Conservation (phyloP, 2,113 vertebrate genomes). For the Raphicerus campestris region DNA sequence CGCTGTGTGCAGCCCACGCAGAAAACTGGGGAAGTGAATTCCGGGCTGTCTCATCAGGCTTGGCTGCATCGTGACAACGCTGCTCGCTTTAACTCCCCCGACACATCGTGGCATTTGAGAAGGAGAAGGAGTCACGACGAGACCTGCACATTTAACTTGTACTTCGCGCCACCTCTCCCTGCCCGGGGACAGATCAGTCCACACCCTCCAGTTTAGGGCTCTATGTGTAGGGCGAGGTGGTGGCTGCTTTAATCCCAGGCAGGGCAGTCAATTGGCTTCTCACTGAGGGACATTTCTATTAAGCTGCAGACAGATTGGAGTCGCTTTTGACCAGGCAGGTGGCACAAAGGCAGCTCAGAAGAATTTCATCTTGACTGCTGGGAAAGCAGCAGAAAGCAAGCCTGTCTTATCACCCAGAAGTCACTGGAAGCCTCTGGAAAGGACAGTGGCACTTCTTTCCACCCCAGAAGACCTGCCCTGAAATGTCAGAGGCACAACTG, state of each 20-base stretch:
- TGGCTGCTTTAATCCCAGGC: conserved; percentile 20
- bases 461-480: not conserved
- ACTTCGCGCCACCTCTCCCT: not conserved
- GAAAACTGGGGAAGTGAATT: conserved; percentile 60
- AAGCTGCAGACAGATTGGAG: conserved; percentile 34
- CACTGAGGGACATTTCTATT: conserved; percentile 37
- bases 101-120: conserved; percentile 61
- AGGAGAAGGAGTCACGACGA: conserved; percentile 38
- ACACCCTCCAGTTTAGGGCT: not conserved
- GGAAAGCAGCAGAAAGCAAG: conserved; percentile 29
- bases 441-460: not conserved
- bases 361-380: conserved; percentile 25
- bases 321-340: conserved; percentile 46
- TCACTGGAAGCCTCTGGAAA: not conserved
- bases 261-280: conserved; percentile 24
- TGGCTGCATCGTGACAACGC: conserved; percentile 49
- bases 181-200: not conserved
- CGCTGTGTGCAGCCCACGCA: conserved; percentile 64
- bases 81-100: conserved; percentile 57
- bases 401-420: not conserved
- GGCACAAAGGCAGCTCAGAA: conserved; percentile 34
- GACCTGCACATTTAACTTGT: conserved; percentile 18
- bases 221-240: conserved; percentile 22
- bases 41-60: conserved; percentile 60
- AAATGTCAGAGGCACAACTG: not conserved